Base-by-base conservation (phyloP, 2,113 vertebrate genomes). In the Sylvia atricapilla region DNA sequence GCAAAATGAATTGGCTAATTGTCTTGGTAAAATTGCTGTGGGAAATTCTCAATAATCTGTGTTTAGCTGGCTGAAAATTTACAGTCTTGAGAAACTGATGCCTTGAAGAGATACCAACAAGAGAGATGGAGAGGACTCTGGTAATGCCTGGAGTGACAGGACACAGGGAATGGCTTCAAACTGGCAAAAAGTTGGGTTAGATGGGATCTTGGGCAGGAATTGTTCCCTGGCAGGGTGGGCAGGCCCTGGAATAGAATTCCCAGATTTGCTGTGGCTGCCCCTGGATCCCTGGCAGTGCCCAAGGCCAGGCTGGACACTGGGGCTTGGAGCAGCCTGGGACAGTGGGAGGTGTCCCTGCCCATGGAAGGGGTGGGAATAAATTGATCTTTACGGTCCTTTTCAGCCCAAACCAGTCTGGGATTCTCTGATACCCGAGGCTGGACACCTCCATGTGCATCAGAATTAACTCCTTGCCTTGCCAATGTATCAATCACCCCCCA, bases 141-240 rank as follows among this genome's bases (percentile, higher is more conserved):
- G 3, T 15, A 25, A 58, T 39, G 9, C 1, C 14, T 89, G 69
- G 20, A 55, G 14, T 0, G 62, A 9, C n/a, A 68, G 62, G 28
- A 60, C 4, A 11, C 5, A 4, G 3, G 27, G 58, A 31, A 35
- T 76, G 70, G 47, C 24, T 83, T 47, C 39, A 1, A 0, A 67
- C 0, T 41, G 70, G 0, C 10, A 31, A 39, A 68, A 3, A 1
- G 4, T 2, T 7, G n/a, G 30, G 20, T 2, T 46, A 0, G 20
- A 3, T 47, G 30, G 25, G 41, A 76, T 35, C 0, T 16, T 13
- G 31, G 35, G 78, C 1, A 27, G n/a, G 9, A 75, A 74, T 82
- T 39, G 12, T 39, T 74, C 23, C 55, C 47, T 78, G 73, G 8
- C 0, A 69, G 74, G 55, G 33, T 46, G 74, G n/a, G 12, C 0